Percentiles rank a stretch among this genome's conserved stretches.
phyloP scores from a whole-genome alignment of 2,797 vertebrate species.

The Steatocranus sp. region DNA sequence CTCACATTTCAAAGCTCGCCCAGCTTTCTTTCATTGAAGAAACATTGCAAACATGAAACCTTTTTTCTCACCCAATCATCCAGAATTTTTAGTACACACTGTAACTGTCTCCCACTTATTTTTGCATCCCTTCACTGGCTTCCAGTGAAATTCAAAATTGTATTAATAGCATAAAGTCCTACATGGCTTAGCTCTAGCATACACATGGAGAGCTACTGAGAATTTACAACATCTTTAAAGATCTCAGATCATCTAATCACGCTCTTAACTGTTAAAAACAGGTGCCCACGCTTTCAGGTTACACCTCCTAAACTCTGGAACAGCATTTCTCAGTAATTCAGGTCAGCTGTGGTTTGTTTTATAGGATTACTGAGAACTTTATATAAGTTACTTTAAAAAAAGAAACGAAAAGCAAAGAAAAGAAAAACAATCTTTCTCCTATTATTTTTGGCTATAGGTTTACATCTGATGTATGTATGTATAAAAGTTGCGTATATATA shows the following conservation, averaged over 20 bases:
- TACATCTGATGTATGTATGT: not conserved
- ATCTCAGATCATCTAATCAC: not conserved
- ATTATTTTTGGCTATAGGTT: not conserved
- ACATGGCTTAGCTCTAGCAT: not conserved
- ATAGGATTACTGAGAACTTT: not conserved
- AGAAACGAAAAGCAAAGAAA: rapidly evolving
- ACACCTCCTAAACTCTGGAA: not conserved
- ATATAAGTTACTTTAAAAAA: not conserved
- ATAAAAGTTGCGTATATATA: not conserved
- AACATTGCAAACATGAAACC: not conserved
- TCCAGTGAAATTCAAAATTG: not conserved
- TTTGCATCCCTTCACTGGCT: not conserved
- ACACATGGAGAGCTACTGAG: rapidly evolving
- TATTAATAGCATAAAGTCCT: not conserved
- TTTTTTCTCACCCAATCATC: not conserved
- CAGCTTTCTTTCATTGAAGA: not conserved
- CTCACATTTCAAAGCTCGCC: not conserved
- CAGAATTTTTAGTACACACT: not conserved
- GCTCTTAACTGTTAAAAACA: not conserved
- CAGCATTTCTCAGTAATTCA: not conserved
- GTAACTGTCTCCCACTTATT: not conserved
- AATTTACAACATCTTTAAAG: not conserved
- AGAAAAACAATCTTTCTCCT: not conserved
- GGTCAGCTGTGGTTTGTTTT: not conserved
- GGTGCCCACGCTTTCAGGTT: not conserved